Conservation (phyloP, 2,113 vertebrate genomes). For the Rhabdornis inornatus region DNA sequence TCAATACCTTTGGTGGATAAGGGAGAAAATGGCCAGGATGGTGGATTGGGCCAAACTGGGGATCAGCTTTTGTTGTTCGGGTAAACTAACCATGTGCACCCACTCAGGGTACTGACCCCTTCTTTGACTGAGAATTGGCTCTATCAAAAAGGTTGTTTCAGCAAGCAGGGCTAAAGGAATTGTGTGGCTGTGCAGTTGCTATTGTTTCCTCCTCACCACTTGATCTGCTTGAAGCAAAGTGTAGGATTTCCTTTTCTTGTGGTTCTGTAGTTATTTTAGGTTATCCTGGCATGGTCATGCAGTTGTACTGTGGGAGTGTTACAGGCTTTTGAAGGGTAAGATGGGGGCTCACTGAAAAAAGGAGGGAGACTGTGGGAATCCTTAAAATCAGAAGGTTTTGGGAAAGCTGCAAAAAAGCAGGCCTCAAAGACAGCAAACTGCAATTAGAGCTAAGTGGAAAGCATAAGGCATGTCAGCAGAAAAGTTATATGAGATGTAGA, state of each 20-base stretch:
- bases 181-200: neutral
- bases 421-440: no score
- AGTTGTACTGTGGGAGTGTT: neutral
- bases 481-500: no score
- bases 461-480: no score
- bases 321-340: neutral
- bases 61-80: neutral
- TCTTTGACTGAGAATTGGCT: neutral
- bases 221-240: neutral
- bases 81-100: neutral
- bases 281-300: fast-evolving
- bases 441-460: no score
- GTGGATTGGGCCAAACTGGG: neutral
- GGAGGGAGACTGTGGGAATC: neutral
- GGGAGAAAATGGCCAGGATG: neutral
- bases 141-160: neutral
- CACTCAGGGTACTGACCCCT: neutral
- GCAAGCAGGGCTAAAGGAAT: neutral
- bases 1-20: neutral
- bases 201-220: neutral
- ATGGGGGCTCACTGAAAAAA: neutral
- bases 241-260: neutral
- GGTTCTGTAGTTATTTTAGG: neutral
- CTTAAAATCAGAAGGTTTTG: no score
- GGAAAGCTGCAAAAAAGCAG: no score